Evolutionary conservation across 2,888 invertebrate species (phyloP).

Genomic region (Pyrochroa serraticornis): DNA sequence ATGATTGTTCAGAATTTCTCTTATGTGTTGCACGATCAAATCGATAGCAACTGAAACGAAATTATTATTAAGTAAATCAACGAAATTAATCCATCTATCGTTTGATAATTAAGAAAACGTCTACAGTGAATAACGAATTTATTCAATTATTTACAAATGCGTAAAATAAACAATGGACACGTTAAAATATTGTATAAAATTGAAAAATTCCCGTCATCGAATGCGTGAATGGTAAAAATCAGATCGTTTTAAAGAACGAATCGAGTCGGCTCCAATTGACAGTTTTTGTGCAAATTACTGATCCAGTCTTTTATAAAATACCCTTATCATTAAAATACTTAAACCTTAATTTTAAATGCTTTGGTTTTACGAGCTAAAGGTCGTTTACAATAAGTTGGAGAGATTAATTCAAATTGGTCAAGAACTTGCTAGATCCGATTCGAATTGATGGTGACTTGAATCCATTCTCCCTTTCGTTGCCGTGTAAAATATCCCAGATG

Average conservation of each 20-base stretch:
- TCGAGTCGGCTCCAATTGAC: constrained; percentile 27
- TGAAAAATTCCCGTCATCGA: not conserved
- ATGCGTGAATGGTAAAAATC: not conserved
- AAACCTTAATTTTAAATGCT: constrained; percentile 6
- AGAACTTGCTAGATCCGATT: constrained; percentile 22
- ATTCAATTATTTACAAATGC: not conserved
- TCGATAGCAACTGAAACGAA: constrained; percentile 91
- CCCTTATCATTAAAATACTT: constrained; percentile 11
- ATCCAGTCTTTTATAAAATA: constrained; percentile 27
- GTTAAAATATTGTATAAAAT: not conserved
- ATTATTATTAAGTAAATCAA: not conserved
- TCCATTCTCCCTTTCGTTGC: constrained; percentile 55
- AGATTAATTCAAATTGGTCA: constrained; percentile 2
- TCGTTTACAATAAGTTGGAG: not conserved
- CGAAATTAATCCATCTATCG: not conserved
- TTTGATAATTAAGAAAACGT: not conserved
- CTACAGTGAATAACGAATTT: too few relatives aligned
- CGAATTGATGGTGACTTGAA: constrained; percentile 56
- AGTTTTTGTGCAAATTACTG: constrained; percentile 19
- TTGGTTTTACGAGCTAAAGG: constrained; percentile 6
- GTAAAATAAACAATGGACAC: not conserved
- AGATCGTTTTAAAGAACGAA: constrained; percentile 14
- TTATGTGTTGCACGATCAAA: constrained; percentile 95
- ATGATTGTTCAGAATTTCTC: constrained; percentile 79
- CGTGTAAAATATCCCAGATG: constrained; percentile 93